Conservation (phyloP, 2,113 vertebrate genomes). For the Cyanoliseus patagonus region DNA sequence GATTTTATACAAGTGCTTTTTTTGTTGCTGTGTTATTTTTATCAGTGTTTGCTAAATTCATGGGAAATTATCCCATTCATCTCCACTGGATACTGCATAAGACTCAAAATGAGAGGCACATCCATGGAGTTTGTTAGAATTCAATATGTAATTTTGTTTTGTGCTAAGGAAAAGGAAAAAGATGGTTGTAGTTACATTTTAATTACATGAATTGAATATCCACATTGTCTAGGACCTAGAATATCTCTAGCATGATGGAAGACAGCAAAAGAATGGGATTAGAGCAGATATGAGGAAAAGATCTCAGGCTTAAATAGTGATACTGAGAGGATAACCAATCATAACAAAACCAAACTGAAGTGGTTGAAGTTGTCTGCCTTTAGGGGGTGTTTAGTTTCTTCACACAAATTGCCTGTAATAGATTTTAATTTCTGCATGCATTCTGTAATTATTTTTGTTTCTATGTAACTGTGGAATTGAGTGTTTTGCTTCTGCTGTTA, state of each 20-base stretch:
- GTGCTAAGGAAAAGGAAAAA: not conserved
- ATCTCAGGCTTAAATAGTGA: not conserved
- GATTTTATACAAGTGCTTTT: not conserved
- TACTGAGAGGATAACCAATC: not conserved
- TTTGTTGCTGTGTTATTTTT: not conserved
- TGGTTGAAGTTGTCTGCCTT: not conserved
- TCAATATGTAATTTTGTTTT: not conserved
- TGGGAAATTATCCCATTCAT: not conserved
- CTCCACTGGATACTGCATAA: not conserved
- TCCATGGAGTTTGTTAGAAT: not conserved
- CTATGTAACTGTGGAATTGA: conserved; percentile 60
- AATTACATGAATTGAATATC: conserved; percentile 1
- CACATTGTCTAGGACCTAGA: not conserved
- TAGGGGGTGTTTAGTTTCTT: conserved; percentile 30
- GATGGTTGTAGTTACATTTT: not conserved
- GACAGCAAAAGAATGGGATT: conserved; percentile 17
- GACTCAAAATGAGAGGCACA: not conserved
- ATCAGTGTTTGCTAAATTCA: not conserved
- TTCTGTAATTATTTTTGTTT: conserved; percentile 64
- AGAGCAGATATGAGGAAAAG: not conserved
- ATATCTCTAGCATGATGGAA: not conserved
- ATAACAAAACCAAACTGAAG: not conserved
- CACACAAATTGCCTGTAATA: conserved; percentile 40
- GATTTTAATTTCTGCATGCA: conserved; percentile 49
- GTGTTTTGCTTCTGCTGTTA: conserved; percentile 54